Evolutionary conservation across 2,797 vertebrate species (phyloP), one percentile per base, ranked within the genome.

Genomic region (Bovichtus variegatus): DNA sequence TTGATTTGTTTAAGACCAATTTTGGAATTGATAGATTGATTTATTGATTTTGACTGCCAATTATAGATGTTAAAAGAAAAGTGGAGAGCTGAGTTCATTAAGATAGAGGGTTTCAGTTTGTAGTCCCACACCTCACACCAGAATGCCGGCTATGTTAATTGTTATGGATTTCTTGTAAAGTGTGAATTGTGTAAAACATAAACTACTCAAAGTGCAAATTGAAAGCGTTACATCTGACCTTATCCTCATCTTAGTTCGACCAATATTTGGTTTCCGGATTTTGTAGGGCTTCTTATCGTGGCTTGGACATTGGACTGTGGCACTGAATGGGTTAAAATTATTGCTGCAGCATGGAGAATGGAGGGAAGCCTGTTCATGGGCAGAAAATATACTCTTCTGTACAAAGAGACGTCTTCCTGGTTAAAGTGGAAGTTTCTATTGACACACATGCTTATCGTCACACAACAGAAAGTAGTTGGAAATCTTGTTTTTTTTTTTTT

Each of bases 251-350:
- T 50, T 13, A 43, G 8, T 53, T 38, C 13, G 0, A n/a, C 6
- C 13, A 43, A 0, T 43, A 44, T 58, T 38, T 59, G 16, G 2
- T 13, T 6, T 16, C 9, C 76, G 23, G 0, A 2, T 46, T 31
- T 10, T 36, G 27, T n/a, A 64, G n/a, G 0, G 46, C 23, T 43
- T 1, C 18, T 53, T 18, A 2, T 70, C 41, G 31, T 5, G 69
- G 43, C 43, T 65, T 47, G 72, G 44, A 25, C 31, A 34, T 15
- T 72, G 49, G 61, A 58, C 4, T 34, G 21, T 63, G 85, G 88
- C 64, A 38, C 27, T 83, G 89, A 90, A 91, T 18, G 83, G 87
- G 92, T 94, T 93, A 93, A 93, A 86, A 68, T 82, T 85, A 86
- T 62, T 88, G 89, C 92, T 83, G 93, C 93, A 91, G 88, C 84